These are phyloP conservation scores for human (Homo sapiens) DNA, from an alignment of 2,113 vertebrate genomes.

Conservation along the genomic window DNA sequence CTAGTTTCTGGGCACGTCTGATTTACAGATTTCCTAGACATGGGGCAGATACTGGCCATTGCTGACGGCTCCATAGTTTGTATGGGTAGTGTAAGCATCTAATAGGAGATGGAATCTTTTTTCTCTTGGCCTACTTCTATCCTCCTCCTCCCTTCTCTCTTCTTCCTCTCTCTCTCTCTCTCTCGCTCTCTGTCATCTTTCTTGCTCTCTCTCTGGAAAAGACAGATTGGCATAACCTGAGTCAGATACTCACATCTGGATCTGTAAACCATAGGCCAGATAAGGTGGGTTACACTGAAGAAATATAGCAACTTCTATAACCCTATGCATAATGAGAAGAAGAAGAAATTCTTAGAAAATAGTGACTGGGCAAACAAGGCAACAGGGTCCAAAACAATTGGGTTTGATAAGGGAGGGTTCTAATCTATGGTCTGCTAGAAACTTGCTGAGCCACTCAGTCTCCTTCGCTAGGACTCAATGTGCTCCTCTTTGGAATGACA, in stretches of 20 bases:
- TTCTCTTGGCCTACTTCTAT: no score
- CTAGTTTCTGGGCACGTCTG: background rate
- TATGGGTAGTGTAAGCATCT: background rate
- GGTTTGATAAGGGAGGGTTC: background rate
- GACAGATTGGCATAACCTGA: background rate
- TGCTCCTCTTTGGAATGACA: background rate
- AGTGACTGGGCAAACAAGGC: background rate
- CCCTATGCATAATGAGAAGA: background rate
- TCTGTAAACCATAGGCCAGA: background rate
- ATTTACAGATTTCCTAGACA: background rate
- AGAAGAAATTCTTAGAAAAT: background rate
- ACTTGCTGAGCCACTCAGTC: background rate
- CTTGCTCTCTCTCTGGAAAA: background rate
- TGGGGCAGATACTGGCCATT: background rate
- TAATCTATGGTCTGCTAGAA: background rate
- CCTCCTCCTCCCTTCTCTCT: background rate
- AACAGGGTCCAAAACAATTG: background rate
- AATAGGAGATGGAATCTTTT: background rate
- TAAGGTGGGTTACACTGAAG: background rate
- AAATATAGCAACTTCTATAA: background rate
- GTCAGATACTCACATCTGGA: background rate
- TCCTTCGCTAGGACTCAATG: background rate
- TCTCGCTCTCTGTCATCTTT: background rate
- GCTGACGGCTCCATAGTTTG: background rate
- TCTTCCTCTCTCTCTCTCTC: fast-evolving